Conservation (phyloP, 1,140 invertebrate genomes). For the Maniola jurtina region DNA sequence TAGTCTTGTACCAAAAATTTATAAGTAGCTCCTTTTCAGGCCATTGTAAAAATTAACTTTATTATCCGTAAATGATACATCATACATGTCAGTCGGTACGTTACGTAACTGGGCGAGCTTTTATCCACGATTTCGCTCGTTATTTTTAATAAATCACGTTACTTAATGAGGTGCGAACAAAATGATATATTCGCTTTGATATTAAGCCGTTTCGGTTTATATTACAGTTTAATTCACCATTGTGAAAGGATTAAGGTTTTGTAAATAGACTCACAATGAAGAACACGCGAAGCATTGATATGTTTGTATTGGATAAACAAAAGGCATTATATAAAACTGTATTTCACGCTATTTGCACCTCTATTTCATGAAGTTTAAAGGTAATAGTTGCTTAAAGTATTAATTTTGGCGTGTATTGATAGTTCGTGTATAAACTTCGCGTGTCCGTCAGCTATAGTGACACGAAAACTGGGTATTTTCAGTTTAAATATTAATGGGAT, state of each 20-base stretch:
- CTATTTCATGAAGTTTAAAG: slow-evolving; percentile 14
- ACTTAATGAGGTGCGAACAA: slow-evolving; percentile 30
- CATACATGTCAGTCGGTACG: neutral
- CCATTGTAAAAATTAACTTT: neutral
- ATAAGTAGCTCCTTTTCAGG: too few relatives aligned
- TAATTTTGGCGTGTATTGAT: slow-evolving; percentile 34
- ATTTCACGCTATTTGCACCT: slow-evolving; percentile 8
- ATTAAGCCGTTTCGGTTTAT: slow-evolving; percentile 58
- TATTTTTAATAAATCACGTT: slow-evolving; percentile 15
- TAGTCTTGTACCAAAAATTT: too few relatives aligned
- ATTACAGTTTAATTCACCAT: slow-evolving; percentile 60
- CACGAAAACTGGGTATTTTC: slow-evolving; percentile 58
- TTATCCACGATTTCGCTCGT: slow-evolving; percentile 3
- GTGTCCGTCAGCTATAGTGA: slow-evolving; percentile 48
- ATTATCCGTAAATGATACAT: neutral
- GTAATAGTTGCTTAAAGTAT: slow-evolving; percentile 9
- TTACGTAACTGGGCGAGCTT: neutral
- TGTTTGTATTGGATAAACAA: slow-evolving; percentile 51
- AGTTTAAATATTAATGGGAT: slow-evolving; percentile 38
- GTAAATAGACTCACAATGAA: slow-evolving; percentile 68
- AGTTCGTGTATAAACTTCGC: slow-evolving; percentile 39
- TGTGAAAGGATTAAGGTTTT: slow-evolving; percentile 67
- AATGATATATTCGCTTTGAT: slow-evolving; percentile 30
- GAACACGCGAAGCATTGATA: slow-evolving; percentile 67
- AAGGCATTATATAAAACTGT: slow-evolving; percentile 28